These are phyloP conservation scores for Origma solitaria DNA, from an alignment of 2,113 vertebrate species.

Conservation along the genomic window DNA sequence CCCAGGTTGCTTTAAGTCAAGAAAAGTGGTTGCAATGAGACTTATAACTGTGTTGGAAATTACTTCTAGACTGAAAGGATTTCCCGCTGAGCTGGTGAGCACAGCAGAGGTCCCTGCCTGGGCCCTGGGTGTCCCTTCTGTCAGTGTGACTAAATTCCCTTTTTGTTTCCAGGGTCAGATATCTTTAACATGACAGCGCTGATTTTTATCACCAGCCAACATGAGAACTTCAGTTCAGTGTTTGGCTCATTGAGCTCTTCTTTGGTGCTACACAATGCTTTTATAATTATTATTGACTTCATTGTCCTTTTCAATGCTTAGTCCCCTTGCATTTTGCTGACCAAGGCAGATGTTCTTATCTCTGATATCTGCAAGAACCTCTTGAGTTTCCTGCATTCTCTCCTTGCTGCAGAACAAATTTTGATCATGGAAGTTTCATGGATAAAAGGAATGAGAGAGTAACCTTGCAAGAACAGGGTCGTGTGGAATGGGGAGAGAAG, in stretches of 20 bases:
- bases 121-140: not conserved
- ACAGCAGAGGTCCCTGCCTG: not conserved
- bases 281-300: conserved; percentile 39
- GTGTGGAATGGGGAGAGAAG: not conserved
- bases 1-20: not conserved
- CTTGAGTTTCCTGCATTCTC: not conserved
- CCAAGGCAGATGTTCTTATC: not conserved
- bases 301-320: not conserved
- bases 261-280: not conserved
- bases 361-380: not conserved
- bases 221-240: not conserved
- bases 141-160: not conserved
- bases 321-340: not conserved
- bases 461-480: not conserved
- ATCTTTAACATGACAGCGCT: not conserved
- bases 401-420: not conserved
- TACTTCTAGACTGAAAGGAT: not conserved
- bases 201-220: not conserved
- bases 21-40: not conserved
- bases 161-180: not conserved
- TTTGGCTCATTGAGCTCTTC: not conserved
- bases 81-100: not conserved
- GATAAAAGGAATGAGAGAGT: not conserved
- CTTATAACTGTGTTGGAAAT: not conserved
- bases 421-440: not conserved